These are phyloP conservation scores for Hirudinaria manillensis DNA, from an alignment of 2,888 invertebrate species.

Conservation along the genomic window DNA sequence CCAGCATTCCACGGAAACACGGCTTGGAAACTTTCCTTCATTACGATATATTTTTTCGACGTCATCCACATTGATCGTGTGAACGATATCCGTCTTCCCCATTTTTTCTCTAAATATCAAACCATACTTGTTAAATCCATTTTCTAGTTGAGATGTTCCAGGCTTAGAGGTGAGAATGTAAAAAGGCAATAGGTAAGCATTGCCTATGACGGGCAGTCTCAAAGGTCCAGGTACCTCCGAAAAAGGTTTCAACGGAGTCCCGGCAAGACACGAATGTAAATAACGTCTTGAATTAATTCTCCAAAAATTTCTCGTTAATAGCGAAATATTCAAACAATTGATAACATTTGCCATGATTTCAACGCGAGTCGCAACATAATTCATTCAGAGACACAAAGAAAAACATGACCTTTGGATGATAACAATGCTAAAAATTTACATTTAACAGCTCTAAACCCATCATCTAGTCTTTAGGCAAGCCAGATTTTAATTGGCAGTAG, in stretches of 20 bases:
- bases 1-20: constrained; percentile 27
- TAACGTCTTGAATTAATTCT: too few species aligned
- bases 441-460: too few species aligned
- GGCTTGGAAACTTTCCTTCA: constrained; percentile 30
- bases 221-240: constrained; percentile 25
- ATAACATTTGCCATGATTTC: too few species aligned
- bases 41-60: constrained; percentile 27
- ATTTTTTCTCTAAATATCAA: constrained; percentile 21
- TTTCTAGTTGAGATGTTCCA: not conserved
- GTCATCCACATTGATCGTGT: constrained; percentile 11
- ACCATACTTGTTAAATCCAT: constrained; percentile 23
- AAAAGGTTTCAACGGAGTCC: constrained; percentile 17
- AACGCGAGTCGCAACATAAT: too few species aligned
- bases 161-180: not conserved
- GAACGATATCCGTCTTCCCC: constrained; percentile 6
- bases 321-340: too few species aligned
- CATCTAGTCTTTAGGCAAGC: too few species aligned
- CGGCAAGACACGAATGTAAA: too few species aligned
- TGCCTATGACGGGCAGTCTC: not conserved
- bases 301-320: too few species aligned
- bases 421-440: too few species aligned
- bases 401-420: too few species aligned
- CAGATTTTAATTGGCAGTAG: too few species aligned
- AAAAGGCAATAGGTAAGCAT: not conserved
- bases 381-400: too few species aligned